Base-by-base conservation (phyloP, 2,888 invertebrate species). In the Acronicta alni region DNA sequence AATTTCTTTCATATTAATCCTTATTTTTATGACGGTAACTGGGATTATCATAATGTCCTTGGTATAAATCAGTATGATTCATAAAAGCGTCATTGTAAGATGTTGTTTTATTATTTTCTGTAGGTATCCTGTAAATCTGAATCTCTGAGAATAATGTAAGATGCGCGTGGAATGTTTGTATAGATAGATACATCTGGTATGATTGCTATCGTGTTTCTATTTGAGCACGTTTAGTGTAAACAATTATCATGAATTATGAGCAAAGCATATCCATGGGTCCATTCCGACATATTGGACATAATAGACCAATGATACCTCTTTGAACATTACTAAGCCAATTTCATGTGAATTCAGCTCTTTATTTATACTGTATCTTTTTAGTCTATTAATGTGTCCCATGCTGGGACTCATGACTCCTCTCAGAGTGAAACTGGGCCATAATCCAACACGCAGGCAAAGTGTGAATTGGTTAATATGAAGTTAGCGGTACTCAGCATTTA, bases 401-500 rank as follows among this genome's bases (percentile, higher is more conserved):
- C 35, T 35, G 2, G 35, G n/a, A 35, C 35, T 35, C 35, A n/a
- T n/a, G 7, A 14, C 35, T n/a, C 35, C n/a, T 35, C 35, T 35
- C n/a, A n/a, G 6, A 35, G n/a, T 35, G n/a, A 6, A 35, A 35
- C 35, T 35, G n/a, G n/a, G n/a, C n/a, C n/a, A 35, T 35, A 35
- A 35, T 6, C 35, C n/a, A 35, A 35, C n/a, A 35, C n/a, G n/a
- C 35, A 8, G 35, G 35, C n/a, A n/a, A 35, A 35, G 35, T 35
- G 35, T 7, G 4, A 35, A 35, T n/a, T 35, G n/a, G 35, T n/a
- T 35, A 6, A 35, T 35, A n/a, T 26, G 63, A 42, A 55, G 46
- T 63, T 63, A 20, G 39, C 42, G 35, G 30, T 54, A 49, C 37
- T n/a, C n/a, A 55, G 14, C 20, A 38, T 49, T 39, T 46, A 49